Percentiles rank a stretch among this genome's conserved stretches.
These are phyloP conservation scores for Champsocephalus esox DNA, from an alignment of 2,797 vertebrate genomes.

Conservation along the genomic window DNA sequence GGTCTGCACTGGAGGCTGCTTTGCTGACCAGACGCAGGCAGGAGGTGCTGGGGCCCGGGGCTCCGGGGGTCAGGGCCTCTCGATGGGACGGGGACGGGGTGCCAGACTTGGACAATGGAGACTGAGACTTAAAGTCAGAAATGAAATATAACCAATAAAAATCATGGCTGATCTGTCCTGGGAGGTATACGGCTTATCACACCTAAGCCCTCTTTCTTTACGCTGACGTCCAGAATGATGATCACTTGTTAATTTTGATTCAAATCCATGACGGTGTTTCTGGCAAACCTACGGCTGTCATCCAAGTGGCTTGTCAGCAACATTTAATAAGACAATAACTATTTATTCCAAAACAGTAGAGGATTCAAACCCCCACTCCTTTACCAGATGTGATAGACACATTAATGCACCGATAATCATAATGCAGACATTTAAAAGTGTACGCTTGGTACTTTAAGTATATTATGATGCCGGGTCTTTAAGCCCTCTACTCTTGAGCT, in stretches of 20 bases:
- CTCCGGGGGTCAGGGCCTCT: slow-evolving; percentile 85
- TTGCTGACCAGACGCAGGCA: slow-evolving; percentile 86
- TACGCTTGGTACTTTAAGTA: no score
- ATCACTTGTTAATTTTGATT: background rate
- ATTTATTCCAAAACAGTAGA: background rate
- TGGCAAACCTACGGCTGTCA: background rate
- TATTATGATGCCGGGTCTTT: no score
- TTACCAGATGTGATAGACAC: no score
- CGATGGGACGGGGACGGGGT: slow-evolving; percentile 86
- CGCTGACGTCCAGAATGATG: background rate
- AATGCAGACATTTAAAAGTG: no score
- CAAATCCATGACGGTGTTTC: background rate
- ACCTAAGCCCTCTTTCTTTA: background rate
- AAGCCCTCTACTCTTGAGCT: no score
- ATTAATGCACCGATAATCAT: no score
- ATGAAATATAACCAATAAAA: background rate
- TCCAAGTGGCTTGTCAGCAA: background rate
- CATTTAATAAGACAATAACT: slow-evolving; percentile 2
- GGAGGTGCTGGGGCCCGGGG: slow-evolving; percentile 86
- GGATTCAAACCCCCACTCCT: background rate
- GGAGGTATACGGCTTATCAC: no score
- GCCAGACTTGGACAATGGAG: slow-evolving; percentile 85
- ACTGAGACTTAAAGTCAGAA: slow-evolving; percentile 70
- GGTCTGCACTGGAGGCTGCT: slow-evolving; percentile 85
- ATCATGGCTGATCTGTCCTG: background rate